Base-by-base conservation (phyloP, 2,888 invertebrate species). In the Lampropteryx suffumata region DNA sequence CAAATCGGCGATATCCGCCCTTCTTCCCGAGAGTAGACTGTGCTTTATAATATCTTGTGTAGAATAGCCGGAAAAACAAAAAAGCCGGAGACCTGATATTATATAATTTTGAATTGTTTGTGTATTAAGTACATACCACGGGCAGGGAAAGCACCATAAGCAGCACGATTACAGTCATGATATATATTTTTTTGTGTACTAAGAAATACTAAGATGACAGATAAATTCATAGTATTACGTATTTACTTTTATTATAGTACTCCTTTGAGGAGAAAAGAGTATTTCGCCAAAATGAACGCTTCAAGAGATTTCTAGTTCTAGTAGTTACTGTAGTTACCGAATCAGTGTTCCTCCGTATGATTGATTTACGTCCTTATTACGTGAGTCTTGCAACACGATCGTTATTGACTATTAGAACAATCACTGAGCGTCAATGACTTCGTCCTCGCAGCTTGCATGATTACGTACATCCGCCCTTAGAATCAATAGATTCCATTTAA, bases 1-100 rank as follows among this genome's bases (percentile, higher is more conserved):
- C 82, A 85, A 88, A 89, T 88, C 79, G 74, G 73, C 74, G 71
- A 81, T 84, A 82, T 90, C 89, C 88, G 87, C 72, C 72, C 73
- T 72, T 71, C 74, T 74, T 27, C 17, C 14, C 27, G 33, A 43
- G 42, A 37, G 12, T 17, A 32, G 27, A 27, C 8, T 37, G 27
- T 30, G 35, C 11, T 1, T 4, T 34, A 33, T 33, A 32, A 32
- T 11, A 27, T 35, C 13, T 29, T 12, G 24, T 11, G 17, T 45
- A 45, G 41, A 36, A 35, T 27, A 28, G 29, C 26, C 33, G 2
- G 14, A 50, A 11, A 27, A 49, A 26, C 35, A 36, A 7, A 30
- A 36, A 32, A 21, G 4, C 12, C 17, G 13, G 30, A 12, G 7
- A 12, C n/a, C 24, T 1, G 3, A 24, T 1, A 24, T 3, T 24